Conservation (phyloP, 30 jellyfish, hydroid and myxozoan genomes). For the Nemopilema nomurai region DNA sequence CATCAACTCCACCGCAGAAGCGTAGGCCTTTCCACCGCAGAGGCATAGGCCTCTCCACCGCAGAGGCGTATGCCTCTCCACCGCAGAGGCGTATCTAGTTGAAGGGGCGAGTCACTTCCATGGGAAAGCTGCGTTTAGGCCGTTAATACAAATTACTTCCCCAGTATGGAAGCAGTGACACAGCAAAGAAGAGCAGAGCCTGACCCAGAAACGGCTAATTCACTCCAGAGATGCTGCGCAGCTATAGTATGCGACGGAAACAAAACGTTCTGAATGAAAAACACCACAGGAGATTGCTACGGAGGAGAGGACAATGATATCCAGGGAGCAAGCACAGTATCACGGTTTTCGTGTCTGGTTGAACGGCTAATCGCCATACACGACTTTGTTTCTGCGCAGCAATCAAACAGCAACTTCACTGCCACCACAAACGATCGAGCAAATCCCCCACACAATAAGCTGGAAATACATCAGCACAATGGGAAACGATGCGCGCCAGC, state of each 20-base stretch:
- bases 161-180: not conserved
- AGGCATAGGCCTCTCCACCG: too few species aligned
- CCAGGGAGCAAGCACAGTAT: constrained; percentile 44
- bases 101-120: constrained; percentile 3
- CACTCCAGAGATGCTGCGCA: constrained; percentile 31
- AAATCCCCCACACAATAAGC: constrained; percentile 40
- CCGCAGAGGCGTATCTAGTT: not conserved
- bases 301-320: constrained; percentile 41
- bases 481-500: not conserved
- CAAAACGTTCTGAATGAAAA: constrained; percentile 14
- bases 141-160: not conserved
- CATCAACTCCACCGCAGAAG: too few species aligned
- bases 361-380: constrained; percentile 1
- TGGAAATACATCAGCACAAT: not conserved
- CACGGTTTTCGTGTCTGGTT: constrained; percentile 40
- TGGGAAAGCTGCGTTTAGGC: too few species aligned
- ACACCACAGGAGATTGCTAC: constrained; percentile 6
- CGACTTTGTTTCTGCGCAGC: constrained; percentile 4
- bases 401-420: constrained; percentile 37
- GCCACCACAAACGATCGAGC: constrained; percentile 40
- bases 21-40: too few species aligned
- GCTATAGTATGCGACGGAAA: constrained; percentile 30
- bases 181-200: not conserved
- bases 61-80: too few species aligned
- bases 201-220: constrained; percentile 32